These are phyloP conservation scores for Myathropa florea DNA, from an alignment of 2,888 invertebrate species.

Conservation along the genomic window DNA sequence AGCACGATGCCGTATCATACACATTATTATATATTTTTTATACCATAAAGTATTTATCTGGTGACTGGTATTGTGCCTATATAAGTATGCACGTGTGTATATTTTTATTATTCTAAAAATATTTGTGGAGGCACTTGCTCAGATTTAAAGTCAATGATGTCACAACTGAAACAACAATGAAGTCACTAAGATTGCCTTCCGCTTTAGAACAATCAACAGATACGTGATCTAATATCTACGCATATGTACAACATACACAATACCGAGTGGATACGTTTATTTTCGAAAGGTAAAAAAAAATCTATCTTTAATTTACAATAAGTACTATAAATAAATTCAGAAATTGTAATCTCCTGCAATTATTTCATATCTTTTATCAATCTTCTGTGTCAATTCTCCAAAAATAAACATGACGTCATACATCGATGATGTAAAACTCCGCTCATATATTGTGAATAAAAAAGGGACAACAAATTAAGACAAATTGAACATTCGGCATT, in stretches of 20 bases:
- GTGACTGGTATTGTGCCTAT: background rate
- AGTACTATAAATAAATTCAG: background rate
- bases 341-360: background rate
- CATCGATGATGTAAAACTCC: too few species aligned
- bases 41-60: slow-evolving; percentile 4
- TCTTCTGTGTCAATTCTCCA: background rate
- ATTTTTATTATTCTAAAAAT: slow-evolving; percentile 48
- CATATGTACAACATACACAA: background rate
- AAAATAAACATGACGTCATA: background rate
- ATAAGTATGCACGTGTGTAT: slow-evolving; percentile 13
- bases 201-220: background rate
- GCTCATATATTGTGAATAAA: background rate
- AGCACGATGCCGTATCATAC: slow-evolving; percentile 47
- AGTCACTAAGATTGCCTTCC: slow-evolving; percentile 7
- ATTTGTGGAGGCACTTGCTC: slow-evolving; percentile 24
- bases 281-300: background rate
- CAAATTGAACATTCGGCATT: background rate
- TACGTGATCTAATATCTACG: background rate
- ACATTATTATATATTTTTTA: slow-evolving; percentile 41
- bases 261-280: background rate
- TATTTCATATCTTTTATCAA: background rate
- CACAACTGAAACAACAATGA: slow-evolving; percentile 39
- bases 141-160: slow-evolving; percentile 28
- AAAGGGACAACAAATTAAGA: background rate
- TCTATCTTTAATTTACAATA: too few species aligned